phyloP scores from a whole-genome alignment of 2,797 vertebrate genomes.

The Lates japonicus region DNA sequence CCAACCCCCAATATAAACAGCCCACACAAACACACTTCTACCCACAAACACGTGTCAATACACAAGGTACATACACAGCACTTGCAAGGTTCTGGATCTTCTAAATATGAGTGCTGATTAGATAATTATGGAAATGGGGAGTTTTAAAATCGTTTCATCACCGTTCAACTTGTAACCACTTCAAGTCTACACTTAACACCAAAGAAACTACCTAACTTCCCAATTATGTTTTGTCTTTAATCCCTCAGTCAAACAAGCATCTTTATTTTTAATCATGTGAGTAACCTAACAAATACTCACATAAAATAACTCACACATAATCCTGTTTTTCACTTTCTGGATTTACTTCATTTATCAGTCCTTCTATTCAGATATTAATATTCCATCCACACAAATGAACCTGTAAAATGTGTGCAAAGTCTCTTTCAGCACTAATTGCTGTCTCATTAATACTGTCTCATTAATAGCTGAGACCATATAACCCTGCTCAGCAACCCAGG shows the following conservation, averaged over 20 bases:
- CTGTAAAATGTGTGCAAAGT: constrained; percentile 5
- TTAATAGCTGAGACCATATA: constrained; percentile 1
- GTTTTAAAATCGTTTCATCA: not conserved
- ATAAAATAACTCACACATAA: not conserved
- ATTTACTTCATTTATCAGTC: not conserved
- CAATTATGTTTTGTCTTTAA: constrained; percentile 6
- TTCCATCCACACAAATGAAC: not conserved
- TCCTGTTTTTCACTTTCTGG: constrained; percentile 12
- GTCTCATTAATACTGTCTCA: constrained; percentile 15
- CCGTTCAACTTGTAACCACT: not conserved
- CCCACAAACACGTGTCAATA: constrained; percentile 23
- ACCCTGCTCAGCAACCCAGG: constrained; percentile 6
- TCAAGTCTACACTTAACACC: not conserved
- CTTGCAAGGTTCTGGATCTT: constrained; percentile 26
- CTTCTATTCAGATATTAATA: not conserved
- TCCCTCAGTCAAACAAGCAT: not conserved
- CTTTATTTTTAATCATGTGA: not conserved
- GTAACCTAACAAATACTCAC: not conserved
- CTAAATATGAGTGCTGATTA: not conserved
- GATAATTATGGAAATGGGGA: not conserved
- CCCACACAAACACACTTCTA: constrained; percentile 8
- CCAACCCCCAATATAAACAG: constrained; percentile 8
- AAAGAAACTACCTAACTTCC: not conserved
- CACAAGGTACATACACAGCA: not conserved
- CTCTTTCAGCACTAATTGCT: constrained; percentile 3